Evolutionary conservation across 2,888 invertebrate species (phyloP).

Genomic region (Xestia sexstrigata): DNA sequence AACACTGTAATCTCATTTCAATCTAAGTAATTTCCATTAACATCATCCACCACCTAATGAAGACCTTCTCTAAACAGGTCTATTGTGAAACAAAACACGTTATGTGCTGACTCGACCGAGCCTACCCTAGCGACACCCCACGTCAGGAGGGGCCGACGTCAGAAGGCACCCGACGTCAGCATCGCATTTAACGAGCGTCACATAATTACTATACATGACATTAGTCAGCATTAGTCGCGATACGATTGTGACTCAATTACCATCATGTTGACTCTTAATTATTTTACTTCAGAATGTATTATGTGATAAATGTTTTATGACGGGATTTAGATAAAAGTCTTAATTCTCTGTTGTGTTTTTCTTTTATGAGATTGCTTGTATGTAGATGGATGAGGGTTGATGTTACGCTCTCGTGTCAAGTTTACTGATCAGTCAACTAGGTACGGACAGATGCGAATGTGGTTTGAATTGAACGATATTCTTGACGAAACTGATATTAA

Average conservation of each 20-base stretch:
- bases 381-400: background rate
- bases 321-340: conserved; percentile 35
- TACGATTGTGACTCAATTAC: conserved; percentile 58
- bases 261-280: conserved; percentile 58
- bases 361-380: background rate
- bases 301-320: conserved; percentile 55
- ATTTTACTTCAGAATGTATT: conserved; percentile 56
- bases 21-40: conserved; percentile 25
- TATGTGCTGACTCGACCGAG: conserved; percentile 49
- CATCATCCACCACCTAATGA: conserved; percentile 51
- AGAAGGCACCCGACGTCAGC: conserved; percentile 61
- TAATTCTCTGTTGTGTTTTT: conserved; percentile 31
- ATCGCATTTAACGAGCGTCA: conserved; percentile 66
- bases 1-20: conserved; percentile 9
- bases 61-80: conserved; percentile 45
- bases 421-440: background rate
- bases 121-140: conserved; percentile 34
- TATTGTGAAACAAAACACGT: conserved; percentile 58
- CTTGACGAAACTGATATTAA: background rate
- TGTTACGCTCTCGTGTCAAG: background rate
- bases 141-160: conserved; percentile 53
- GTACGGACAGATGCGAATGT: background rate
- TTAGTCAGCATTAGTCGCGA: conserved; percentile 68
- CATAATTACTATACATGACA: conserved; percentile 70
- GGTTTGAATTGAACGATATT: background rate